Evolutionary conservation across 1,140 invertebrate species (phyloP).

Genomic region (Ruditapes philippinarum): DNA sequence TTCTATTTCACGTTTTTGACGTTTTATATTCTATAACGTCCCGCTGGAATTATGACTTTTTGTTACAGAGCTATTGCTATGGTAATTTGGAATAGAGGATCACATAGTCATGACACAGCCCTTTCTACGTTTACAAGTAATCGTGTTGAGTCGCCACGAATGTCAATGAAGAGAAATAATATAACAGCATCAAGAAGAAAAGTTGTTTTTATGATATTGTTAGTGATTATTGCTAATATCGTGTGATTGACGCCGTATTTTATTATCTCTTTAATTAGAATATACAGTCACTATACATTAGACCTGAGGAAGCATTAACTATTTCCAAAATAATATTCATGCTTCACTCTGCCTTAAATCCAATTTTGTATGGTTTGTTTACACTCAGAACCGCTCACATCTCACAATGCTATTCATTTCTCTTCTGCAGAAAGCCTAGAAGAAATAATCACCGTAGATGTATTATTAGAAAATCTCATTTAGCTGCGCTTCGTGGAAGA

Average conservation of each 20-base stretch:
- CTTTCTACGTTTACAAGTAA: constrained; percentile 1
- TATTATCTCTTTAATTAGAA: constrained; percentile 82
- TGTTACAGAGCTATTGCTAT: constrained; percentile 87
- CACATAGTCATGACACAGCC: neutral
- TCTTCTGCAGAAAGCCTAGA: neutral
- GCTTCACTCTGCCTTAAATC: constrained; percentile 87
- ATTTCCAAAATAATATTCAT: constrained; percentile 86
- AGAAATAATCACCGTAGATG: neutral
- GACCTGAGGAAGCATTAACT: constrained; percentile 80
- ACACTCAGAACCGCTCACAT: constrained; percentile 79
- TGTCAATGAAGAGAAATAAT: constrained; percentile 77
- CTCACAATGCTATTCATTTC: constrained; percentile 9
- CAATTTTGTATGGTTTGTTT: constrained; percentile 87
- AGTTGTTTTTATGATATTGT: constrained; percentile 86
- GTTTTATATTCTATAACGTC: constrained; percentile 86
- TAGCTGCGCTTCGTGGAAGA: neutral
- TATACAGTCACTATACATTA: constrained; percentile 87
- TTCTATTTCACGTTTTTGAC: constrained; percentile 87
- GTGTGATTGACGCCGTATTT: constrained; percentile 87
- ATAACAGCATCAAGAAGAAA: constrained; percentile 81
- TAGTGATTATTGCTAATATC: constrained; percentile 87
- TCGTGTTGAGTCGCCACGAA: constrained; percentile 53
- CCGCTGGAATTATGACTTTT: constrained; percentile 85
- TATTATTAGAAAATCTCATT: neutral
- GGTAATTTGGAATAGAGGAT: constrained; percentile 85